These are phyloP conservation scores for Xenops minutus DNA, from an alignment of 2,797 vertebrate species.

Conservation along the genomic window DNA sequence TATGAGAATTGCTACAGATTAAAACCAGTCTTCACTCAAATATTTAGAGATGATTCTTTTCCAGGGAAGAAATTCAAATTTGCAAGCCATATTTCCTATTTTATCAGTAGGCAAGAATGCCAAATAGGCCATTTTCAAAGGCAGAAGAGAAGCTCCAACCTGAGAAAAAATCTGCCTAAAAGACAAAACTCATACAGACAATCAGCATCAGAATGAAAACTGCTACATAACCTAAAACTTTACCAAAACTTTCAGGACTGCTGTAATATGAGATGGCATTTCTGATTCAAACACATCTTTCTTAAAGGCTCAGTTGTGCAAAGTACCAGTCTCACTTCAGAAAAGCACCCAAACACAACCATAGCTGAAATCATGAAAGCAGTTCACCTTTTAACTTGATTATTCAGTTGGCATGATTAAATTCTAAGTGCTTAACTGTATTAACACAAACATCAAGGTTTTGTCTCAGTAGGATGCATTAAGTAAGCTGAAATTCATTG, in stretches of 20 bases:
- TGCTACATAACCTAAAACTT: not conserved
- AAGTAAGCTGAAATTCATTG: slow-evolving; percentile 22
- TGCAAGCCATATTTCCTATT: not conserved
- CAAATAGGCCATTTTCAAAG: not conserved
- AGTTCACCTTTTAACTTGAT: slow-evolving; percentile 8
- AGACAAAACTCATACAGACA: not conserved
- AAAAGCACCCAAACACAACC: not conserved
- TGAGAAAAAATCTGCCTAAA: not conserved
- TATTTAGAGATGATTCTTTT: not conserved
- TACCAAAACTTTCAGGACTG: not conserved
- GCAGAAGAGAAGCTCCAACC: not conserved
- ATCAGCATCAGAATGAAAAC: not conserved
- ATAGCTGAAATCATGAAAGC: not conserved
- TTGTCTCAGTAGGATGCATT: slow-evolving; percentile 9
- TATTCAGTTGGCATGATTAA: slow-evolving; percentile 37
- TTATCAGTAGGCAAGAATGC: not conserved
- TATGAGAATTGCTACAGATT: not conserved
- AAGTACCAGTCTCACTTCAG: not conserved
- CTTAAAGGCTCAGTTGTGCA: not conserved
- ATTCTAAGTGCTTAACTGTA: not conserved
- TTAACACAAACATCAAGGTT: slow-evolving; percentile 24
- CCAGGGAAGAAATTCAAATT: not conserved
- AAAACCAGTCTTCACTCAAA: not conserved
- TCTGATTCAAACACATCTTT: not conserved
- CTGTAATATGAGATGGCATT: not conserved